Evolutionary conservation across 2,113 vertebrate genomes (phyloP).

Genomic region (Caloenas nicobarica): DNA sequence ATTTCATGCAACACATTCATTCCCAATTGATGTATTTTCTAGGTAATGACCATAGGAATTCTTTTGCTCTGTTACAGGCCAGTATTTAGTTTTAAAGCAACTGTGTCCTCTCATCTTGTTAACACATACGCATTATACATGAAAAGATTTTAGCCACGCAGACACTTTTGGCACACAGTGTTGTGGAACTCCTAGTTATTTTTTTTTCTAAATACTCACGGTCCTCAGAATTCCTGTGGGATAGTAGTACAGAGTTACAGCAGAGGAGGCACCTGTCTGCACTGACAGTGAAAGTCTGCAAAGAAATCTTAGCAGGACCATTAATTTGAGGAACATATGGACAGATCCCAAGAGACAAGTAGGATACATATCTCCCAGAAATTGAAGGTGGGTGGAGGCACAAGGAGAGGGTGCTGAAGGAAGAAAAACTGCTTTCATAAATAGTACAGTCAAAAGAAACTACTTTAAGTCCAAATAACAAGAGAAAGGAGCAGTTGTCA

Average conservation of each 20-base stretch:
- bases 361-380: background rate
- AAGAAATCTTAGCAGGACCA: background rate
- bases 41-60: background rate
- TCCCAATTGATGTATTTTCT: background rate
- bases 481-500: background rate
- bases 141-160: background rate
- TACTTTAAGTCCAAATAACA: background rate
- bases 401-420: too few relatives aligned
- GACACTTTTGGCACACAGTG: background rate
- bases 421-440: background rate
- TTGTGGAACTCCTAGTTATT: background rate
- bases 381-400: background rate
- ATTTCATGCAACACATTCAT: background rate
- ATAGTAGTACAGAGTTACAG: background rate
- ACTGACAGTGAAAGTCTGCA: fast-evolving
- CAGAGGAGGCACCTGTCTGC: background rate
- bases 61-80: background rate
- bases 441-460: background rate
- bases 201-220: background rate
- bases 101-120: background rate
- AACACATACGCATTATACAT: background rate
- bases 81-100: background rate
- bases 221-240: background rate
- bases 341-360: background rate
- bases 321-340: background rate